phyloP scores from a whole-genome alignment of 2,888 invertebrate genomes.

The Cosmia pyralina region DNA sequence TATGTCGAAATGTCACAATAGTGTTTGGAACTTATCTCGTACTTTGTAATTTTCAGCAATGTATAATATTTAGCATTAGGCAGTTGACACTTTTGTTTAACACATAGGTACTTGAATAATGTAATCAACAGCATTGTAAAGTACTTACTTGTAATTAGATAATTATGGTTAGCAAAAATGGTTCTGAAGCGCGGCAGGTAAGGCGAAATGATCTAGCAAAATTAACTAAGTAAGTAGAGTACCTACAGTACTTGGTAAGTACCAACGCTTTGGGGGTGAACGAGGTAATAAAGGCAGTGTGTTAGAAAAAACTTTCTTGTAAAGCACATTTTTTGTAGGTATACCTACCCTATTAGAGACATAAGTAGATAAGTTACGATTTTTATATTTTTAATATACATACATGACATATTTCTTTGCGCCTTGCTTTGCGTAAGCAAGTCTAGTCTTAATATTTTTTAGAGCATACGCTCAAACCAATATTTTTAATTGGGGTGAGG shows the following conservation, averaged over 20 bases:
- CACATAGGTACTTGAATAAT: not conserved
- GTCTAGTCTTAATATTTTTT: not conserved
- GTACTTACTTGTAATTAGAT: too few species aligned
- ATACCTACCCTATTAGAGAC: not conserved
- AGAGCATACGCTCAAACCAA: not conserved
- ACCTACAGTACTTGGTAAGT: too few species aligned
- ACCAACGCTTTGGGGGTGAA: not conserved
- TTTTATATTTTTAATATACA: not conserved
- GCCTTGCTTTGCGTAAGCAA: not conserved
- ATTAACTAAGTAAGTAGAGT: slow-evolving; percentile 15
- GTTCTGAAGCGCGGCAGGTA: slow-evolving; percentile 8
- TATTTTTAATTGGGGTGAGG: slow-evolving; percentile 1
- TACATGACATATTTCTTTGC: not conserved
- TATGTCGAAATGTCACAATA: not conserved
- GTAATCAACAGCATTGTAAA: not conserved
- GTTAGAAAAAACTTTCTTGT: slow-evolving; percentile 15
- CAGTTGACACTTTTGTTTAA: too few species aligned
- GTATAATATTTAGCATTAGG: too few species aligned
- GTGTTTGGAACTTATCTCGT: not conserved
- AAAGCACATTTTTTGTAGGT: slow-evolving; percentile 3
- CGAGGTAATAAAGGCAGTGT: slow-evolving; percentile 1
- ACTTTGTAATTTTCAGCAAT: too few species aligned
- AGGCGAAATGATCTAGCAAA: slow-evolving; percentile 10
- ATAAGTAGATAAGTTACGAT: not conserved
- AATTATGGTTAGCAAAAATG: slow-evolving; percentile 14